Conservation (phyloP, 2,888 invertebrate species). For the Apodemia duryi region DNA sequence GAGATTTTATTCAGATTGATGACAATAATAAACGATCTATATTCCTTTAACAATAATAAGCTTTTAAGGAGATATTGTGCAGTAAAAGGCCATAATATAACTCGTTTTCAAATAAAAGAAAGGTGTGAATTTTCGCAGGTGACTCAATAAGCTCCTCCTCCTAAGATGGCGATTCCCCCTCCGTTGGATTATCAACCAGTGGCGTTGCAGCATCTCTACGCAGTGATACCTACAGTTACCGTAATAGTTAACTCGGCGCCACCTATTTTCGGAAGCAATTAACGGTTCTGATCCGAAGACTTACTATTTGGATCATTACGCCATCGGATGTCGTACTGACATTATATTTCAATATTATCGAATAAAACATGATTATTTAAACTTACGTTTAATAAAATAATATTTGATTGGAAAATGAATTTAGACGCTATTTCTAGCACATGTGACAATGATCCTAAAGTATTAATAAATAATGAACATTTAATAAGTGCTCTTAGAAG, state of each 20-base stretch:
- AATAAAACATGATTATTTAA: slow-evolving; percentile 15
- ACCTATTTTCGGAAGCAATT: slow-evolving; percentile 77
- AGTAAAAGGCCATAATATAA: slow-evolving; percentile 74
- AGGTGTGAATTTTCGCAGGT: slow-evolving; percentile 79
- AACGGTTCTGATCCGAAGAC: slow-evolving; percentile 28
- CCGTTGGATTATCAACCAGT: slow-evolving; percentile 57
- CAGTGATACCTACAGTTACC: slow-evolving; percentile 65
- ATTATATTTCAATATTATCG: background rate
- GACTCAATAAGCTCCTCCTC: slow-evolving; percentile 61
- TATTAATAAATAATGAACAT: slow-evolving; percentile 35
- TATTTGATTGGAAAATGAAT: slow-evolving; percentile 43
- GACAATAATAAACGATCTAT: slow-evolving; percentile 67
- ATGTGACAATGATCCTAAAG: slow-evolving; percentile 52
- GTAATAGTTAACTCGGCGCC: slow-evolving; percentile 49
- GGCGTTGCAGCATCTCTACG: slow-evolving; percentile 54
- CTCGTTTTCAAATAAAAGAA: slow-evolving; percentile 78
- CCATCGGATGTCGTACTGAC: slow-evolving; percentile 12
- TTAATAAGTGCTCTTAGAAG: slow-evolving; percentile 28
- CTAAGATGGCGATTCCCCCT: slow-evolving; percentile 74
- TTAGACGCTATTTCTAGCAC: slow-evolving; percentile 66
- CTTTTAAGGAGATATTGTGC: slow-evolving; percentile 75
- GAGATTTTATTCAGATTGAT: slow-evolving; percentile 41
- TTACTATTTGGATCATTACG: slow-evolving; percentile 14
- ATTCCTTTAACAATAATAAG: slow-evolving; percentile 68
- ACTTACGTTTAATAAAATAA: slow-evolving; percentile 21